Base-by-base conservation (phyloP, 2,113 vertebrate genomes). In the Eclectus roratus region DNA sequence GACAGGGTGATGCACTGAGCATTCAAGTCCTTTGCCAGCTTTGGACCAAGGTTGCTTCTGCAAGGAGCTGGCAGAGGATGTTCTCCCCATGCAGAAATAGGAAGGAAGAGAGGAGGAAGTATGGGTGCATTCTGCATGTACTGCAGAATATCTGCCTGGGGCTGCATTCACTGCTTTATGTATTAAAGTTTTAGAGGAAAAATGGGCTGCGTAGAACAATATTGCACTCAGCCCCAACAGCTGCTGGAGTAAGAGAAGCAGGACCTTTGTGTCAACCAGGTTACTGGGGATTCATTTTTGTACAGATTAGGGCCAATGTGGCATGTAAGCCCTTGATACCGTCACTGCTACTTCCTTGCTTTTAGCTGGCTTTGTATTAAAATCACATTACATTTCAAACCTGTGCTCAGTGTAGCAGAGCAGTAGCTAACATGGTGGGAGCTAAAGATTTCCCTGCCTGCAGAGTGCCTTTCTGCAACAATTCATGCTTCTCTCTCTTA, bases 341-440 rank as follows among this genome's bases (percentile, higher is more conserved):
- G 27, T 64, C 81, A 50, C 79, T 89, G 63, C 63, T 82, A 66
- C 47, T 68, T 80, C 69, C 88, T 19, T 69, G 29, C 68, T 96
- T 10, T 18, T 68, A 77, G 50, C 78, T 87, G 58, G 44, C 37
- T 96, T 96, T 82, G 69, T 69, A 37, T 83, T 81, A 79, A 79
- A 93, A 88, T 52, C n/a, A 56, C 35, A 46, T 46, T 61, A 61
- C 47, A 58, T 94, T 91, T 83, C 82, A 94, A 85, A 71, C 66
- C 47, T 49, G 24, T 43, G 65, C 64, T 79, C 83, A 66, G 4
- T 9, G 25, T 66, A 80, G 55, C 47, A 72, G 58, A 77, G 66
- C 70, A 88, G 78, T 35, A 70, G 50, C 66, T 69, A 72, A 49
- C 31, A 52, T 3, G 7, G 71, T 20, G 15, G 53, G 49, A 89